Percentiles rank a stretch among this genome's conserved stretches.
Evolutionary conservation across 1,140 invertebrate genomes (phyloP).

Genomic region (Lithobius niger): DNA sequence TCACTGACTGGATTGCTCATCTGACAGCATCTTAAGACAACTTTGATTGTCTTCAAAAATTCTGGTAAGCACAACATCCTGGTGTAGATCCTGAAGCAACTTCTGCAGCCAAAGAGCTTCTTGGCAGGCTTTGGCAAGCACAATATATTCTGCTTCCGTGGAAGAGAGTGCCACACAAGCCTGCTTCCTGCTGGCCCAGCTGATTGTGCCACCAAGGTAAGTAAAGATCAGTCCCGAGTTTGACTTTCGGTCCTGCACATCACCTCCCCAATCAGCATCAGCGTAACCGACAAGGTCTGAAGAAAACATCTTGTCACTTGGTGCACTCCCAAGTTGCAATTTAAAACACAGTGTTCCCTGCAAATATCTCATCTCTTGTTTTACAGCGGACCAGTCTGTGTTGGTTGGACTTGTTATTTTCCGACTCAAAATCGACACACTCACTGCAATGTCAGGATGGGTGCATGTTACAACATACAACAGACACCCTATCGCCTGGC

Average conservation of each 20-base stretch:
- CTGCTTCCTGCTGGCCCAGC: conserved; percentile 25
- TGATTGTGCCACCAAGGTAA: conserved; percentile 20
- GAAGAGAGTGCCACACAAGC: conserved; percentile 23
- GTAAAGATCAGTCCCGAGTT: conserved; percentile 30
- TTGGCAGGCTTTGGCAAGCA: conserved; percentile 26
- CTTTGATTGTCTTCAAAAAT: not conserved
- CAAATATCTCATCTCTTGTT: not conserved
- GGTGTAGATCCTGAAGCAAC: not conserved
- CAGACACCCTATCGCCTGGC: not conserved
- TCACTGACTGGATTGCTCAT: not conserved
- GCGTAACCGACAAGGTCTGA: not conserved
- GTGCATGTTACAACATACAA: not conserved
- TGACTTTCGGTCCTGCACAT: conserved; percentile 22
- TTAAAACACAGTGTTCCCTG: no score
- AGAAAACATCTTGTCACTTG: no score
- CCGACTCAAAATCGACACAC: not conserved
- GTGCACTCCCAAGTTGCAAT: no score
- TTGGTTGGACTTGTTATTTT: not conserved
- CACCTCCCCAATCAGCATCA: not conserved
- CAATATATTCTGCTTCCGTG: conserved; percentile 29
- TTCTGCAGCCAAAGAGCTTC: conserved; percentile 22
- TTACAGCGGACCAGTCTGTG: not conserved
- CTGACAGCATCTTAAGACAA: not conserved
- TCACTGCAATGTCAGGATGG: not conserved
- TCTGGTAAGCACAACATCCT: not conserved